Base-by-base conservation (phyloP, 1,140 invertebrate genomes). In the Octopus bimaculoides region DNA sequence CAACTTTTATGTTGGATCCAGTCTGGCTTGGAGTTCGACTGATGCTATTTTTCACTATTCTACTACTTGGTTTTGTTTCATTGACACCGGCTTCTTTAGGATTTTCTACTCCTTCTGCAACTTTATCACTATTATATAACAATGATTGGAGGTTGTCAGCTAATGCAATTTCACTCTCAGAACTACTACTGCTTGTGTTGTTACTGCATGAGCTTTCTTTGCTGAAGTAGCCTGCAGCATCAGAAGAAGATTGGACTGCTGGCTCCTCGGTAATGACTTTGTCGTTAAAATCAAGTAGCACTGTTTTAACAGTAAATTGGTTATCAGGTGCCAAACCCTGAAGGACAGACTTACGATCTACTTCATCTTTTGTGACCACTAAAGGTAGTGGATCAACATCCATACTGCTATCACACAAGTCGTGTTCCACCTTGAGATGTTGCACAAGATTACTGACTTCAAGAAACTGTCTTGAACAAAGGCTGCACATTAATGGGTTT, bases 401-500 rank as follows among this genome's bases (percentile, higher is more conserved):
- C 5, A 14, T 17, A 17, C 66, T 71, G 66, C 14, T 71, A 20
- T 71, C 66, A 71, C 26, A n/a, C 66, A 71, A 71, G 5, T 20
- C 66, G 3, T 71, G 66, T 20, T 71, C 66, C 17, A 71, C 14
- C 26, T 71, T 71, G 17, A 71, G 26, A 71, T 71, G 66, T 20
- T 17, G 66, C 26, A 71, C 66, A 71, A 71, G 66, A 71, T 14
- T 71, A 71, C 17, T n/a, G 26, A 71, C 66, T 71, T 71, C 66
- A n/a, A 71, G 26, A 20, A 71, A 71, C 6, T 71, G 66, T 17
- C 26, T 71, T 71, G 66, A 71, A 14, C 66, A 71, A 20, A 71
- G 66, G 66, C 66, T 71, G 66, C 66, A 71, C 66, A 71, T 71
- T 6, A 71, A 20, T 71, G 66, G 66, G 14, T 71, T 71, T 71